phyloP scores from a whole-genome alignment of 2,888 invertebrate genomes.

The Cerceris rybyensis region DNA sequence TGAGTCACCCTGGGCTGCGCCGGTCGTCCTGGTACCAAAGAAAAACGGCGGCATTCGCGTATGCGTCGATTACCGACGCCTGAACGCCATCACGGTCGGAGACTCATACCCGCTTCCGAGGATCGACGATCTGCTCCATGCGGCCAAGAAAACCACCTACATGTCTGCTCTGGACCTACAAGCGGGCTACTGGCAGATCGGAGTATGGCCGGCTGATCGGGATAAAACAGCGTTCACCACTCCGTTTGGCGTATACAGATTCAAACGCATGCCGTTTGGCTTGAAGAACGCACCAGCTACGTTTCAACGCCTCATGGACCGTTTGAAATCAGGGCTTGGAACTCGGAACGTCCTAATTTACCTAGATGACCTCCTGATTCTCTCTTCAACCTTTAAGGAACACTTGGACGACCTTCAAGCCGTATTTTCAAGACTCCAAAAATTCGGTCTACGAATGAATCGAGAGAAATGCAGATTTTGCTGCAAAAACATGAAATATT shows the following conservation, averaged over 20 bases:
- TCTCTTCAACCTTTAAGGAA: background rate
- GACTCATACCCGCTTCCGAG: constrained; percentile 8
- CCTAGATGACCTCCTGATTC: constrained; percentile 1
- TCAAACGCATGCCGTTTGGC: constrained; percentile 13
- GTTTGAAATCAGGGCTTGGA: background rate
- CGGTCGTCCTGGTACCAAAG: background rate
- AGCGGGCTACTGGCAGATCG: constrained; percentile 3
- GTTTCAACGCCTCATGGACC: constrained; percentile 13
- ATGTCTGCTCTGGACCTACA: background rate
- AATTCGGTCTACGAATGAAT: background rate
- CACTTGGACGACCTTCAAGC: background rate
- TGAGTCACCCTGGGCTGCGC: constrained; percentile 1
- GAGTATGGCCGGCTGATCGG: background rate
- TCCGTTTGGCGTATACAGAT: background rate
- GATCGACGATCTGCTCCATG: constrained; percentile 6
- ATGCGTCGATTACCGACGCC: background rate
- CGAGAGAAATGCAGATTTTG: constrained; percentile 1
- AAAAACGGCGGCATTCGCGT: background rate
- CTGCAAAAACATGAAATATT: background rate
- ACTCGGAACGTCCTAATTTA: background rate
- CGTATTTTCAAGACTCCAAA: background rate
- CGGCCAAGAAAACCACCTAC: background rate
- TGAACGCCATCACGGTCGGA: background rate
- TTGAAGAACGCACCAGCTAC: constrained; percentile 4
- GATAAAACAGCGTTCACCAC: constrained; percentile 21